Base-by-base conservation (phyloP, 1,140 invertebrate genomes). In the Caenorhabditis brenneri region DNA sequence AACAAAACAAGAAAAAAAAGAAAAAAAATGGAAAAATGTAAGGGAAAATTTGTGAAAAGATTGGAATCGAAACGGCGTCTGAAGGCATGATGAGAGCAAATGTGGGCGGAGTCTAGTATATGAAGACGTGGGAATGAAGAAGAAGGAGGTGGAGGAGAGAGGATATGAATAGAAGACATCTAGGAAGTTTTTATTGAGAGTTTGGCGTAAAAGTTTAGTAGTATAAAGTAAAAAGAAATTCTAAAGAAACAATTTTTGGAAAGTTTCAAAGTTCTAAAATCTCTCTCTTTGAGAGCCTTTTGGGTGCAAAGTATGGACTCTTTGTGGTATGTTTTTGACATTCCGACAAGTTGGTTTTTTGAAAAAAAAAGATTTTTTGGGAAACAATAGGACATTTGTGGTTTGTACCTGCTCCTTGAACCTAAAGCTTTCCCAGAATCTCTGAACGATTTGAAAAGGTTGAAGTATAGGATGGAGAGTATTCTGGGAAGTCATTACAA, bases 111-210 rank as follows among this genome's bases (percentile, higher is more conserved):
- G 58, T 12, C 31, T 10, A 19, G 12, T n/a, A 58, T 15, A n/a
- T 65, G 19, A 27, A 74, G 22, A 42, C 65, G 65, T 74, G 65
- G 36, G 36, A 74, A 74, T 74, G 29, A 9, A 27, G 65, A 36
- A 10, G 31, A 19, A 31, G 58, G 58, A 33, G 58, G 7, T n/a
- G 58, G 58, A 16, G 65, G 29, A 12, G 4, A 36, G 10, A 7
- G 24, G 58, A 9, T 33, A 74, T 74, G 65, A 74, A 74, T 74
- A 74, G 65, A 74, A 29, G 33, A 74, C 65, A 46, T 74, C 65
- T 42, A 42, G 33, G 33, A 74, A 74, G 65, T 42, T 74, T 74
- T 74, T 39, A 65, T 65, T 51, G 49, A n/a, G 3, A 19, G 15
- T 51, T 16, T 55, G 53, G 24, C 22, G 53, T 55, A 22, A 29